Conservation (phyloP, 2,888 invertebrate species). For the Drosophila aldrichi region DNA sequence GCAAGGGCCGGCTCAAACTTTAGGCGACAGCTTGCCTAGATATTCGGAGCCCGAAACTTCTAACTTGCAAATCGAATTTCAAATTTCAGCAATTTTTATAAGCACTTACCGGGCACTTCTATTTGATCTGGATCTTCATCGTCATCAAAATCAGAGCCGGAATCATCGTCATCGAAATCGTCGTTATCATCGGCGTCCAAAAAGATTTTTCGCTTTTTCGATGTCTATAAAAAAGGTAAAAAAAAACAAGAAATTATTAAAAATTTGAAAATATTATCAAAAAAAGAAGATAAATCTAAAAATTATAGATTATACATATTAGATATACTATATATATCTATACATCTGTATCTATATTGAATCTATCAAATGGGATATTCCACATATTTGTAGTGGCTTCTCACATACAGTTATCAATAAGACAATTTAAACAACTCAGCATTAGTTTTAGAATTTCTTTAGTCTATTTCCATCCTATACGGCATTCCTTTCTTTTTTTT, state of each 20-base stretch:
- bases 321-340: background rate
- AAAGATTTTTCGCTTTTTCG: slow-evolving; percentile 73
- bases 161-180: slow-evolving; percentile 87
- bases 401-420: background rate
- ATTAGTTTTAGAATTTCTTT: background rate
- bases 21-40: background rate
- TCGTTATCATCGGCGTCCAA: slow-evolving; percentile 85
- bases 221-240: slow-evolving; percentile 65
- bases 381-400: background rate
- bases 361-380: background rate
- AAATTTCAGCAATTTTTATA: background rate
- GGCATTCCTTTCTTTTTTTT: too few species aligned
- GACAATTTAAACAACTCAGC: background rate
- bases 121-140: slow-evolving; percentile 96
- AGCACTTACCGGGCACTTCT: slow-evolving; percentile 92
- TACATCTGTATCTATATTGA: background rate
- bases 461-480: background rate
- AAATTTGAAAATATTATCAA: too few species aligned
- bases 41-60: background rate
- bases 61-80: background rate
- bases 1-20: background rate
- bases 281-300: background rate
- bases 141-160: slow-evolving; percentile 92
- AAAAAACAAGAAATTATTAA: too few species aligned
- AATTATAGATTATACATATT: background rate